These are phyloP conservation scores for Drosophila paulistorum DNA, from an alignment of 1,140 invertebrate genomes.

Conservation along the genomic window DNA sequence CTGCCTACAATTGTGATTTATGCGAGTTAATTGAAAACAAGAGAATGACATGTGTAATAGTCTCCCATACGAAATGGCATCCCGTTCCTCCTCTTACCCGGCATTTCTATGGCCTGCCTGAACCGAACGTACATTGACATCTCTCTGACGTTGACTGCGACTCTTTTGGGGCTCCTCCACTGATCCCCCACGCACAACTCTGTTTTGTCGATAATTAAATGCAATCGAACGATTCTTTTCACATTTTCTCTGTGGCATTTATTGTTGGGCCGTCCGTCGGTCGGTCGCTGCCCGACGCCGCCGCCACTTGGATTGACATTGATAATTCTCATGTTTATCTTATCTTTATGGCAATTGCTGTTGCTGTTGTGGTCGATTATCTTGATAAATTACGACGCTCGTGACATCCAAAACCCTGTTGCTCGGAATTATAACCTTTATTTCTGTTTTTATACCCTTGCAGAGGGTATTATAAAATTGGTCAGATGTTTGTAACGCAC, in stretches of 20 bases:
- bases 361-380: conserved; percentile 61
- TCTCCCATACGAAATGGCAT: conserved; percentile 4
- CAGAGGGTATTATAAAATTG: too few species aligned
- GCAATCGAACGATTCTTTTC: conserved; percentile 51
- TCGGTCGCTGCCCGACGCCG: background rate
- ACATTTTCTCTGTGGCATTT: conserved; percentile 18
- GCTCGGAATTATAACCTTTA: conserved; percentile 36
- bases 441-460: background rate
- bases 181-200: conserved; percentile 9
- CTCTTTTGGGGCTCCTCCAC: background rate
- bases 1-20: conserved; percentile 43
- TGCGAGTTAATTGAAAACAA: conserved; percentile 49
- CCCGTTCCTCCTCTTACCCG: background rate
- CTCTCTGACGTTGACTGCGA: background rate
- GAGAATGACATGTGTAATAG: conserved; percentile 49
- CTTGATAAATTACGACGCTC: conserved; percentile 76
- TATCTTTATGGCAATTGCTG: conserved; percentile 63
- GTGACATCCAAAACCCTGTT: conserved; percentile 54
- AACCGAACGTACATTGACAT: conserved; percentile 3
- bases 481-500: too few species aligned
- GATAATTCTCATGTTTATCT: conserved; percentile 69
- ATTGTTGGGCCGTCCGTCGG: background rate
- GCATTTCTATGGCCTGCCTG: conserved; percentile 24
- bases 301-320: conserved; percentile 38
- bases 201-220: conserved; percentile 62